Evolutionary conservation across 2,888 invertebrate genomes (phyloP), one percentile per base, ranked within the genome.

Genomic region (Formica aserva): DNA sequence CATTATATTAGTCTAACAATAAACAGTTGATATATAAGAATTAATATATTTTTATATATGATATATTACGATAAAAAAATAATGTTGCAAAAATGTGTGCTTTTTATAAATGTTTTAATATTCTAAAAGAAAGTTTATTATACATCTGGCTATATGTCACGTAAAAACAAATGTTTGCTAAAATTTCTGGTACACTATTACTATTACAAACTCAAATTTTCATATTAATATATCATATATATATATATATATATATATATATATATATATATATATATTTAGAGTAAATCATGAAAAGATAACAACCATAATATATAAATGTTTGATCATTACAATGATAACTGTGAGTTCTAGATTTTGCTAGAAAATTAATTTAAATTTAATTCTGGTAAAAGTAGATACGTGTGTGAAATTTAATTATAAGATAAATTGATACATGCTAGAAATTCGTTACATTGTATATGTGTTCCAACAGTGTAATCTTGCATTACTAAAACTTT

Each of bases 401-500:
- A 63, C 8, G 18, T 13, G 65, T 52, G 8, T 76, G 38, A 55
- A 55, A 55, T 76, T 15, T 52, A 65, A 65, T 66, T 38, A 66
- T 52, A 55, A 41, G 5, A 4, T 45, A 78, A 32, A 29, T 6
- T 38, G 9, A n/a, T 60, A 18, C 35, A 29, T n/a, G 11, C 13
- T 69, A 26, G 57, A 67, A 78, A 69, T 22, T 80, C 18, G n/a
- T n/a, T n/a, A 41, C 26, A 15, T 62, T 60, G 32, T 45, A 38
- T 57, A 13, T 35, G 29, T 45, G 15, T 15, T 48, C 5, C 41
- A 55, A 57, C 26, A 55, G 35, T 8, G 6, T 66, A 67, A 77
- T 32, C 29, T 45, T 41, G 29, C 41, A 41, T 78, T 69, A 60
- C 77, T 22, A 22, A 60, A 32, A 18, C 69, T 45, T 71, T 60